Percentiles rank a stretch among this genome's conserved stretches.
Evolutionary conservation across 2,888 invertebrate species (phyloP).

Genomic region (Thelaira solivaga): DNA sequence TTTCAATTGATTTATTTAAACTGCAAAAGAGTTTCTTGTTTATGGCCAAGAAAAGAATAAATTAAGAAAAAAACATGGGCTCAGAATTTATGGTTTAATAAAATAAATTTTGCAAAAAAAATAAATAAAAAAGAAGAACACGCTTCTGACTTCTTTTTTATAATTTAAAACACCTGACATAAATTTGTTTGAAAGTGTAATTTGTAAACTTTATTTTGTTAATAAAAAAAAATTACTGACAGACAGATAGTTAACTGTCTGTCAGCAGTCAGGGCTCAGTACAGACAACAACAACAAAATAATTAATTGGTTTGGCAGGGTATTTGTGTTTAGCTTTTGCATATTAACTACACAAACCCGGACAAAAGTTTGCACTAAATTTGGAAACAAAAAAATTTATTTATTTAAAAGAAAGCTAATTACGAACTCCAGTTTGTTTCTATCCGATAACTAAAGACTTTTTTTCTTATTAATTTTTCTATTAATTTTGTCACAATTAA

Average conservation of each 20-base stretch:
- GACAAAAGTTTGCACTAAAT: not conserved
- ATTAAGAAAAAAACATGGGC: not conserved
- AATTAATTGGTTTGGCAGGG: not conserved
- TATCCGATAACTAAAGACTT: too few species aligned
- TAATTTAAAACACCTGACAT: too few species aligned
- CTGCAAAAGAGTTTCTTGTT: not conserved
- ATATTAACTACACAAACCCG: conserved; percentile 4
- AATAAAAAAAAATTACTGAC: not conserved
- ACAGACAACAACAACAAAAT: not conserved
- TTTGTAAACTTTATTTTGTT: not conserved
- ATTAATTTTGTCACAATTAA: too few species aligned
- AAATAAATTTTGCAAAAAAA: not conserved
- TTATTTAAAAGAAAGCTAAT: too few species aligned
- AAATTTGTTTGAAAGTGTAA: conserved; percentile 19
- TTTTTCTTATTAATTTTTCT: too few species aligned
- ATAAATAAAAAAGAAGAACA: too few species aligned
- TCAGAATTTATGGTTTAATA: conserved; percentile 14
- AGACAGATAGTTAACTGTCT: not conserved
- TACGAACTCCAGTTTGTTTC: too few species aligned
- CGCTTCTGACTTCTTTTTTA: too few species aligned
- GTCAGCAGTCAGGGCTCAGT: not conserved
- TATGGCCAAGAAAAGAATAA: not conserved
- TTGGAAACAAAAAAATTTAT: too few species aligned
- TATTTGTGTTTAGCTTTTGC: not conserved
- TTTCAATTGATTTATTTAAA: conserved; percentile 11